Evolutionary conservation across 1,140 invertebrate genomes (phyloP).

Genomic region (Thalassaphorura encarpata): DNA sequence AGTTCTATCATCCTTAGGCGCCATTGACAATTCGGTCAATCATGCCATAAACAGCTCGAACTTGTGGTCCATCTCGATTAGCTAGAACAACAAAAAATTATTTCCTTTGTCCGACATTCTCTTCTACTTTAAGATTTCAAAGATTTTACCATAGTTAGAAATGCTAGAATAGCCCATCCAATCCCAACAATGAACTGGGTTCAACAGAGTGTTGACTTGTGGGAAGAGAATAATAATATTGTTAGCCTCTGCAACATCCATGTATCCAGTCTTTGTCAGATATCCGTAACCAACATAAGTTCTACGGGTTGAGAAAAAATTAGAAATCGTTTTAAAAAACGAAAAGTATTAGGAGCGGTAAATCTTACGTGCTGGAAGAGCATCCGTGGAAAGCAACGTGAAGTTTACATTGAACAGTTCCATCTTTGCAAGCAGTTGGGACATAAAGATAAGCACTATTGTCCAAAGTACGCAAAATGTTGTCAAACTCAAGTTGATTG

Average conservation of each 20-base stretch:
- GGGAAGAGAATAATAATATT: slow-evolving; percentile 42
- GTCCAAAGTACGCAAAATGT: slow-evolving; percentile 28
- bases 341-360: too few relatives aligned
- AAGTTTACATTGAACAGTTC: slow-evolving; percentile 33
- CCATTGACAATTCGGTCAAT: neutral
- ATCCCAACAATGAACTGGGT: slow-evolving; percentile 40
- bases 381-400: slow-evolving; percentile 39
- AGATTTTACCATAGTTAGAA: too few relatives aligned
- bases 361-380: slow-evolving; percentile 33
- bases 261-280: slow-evolving; percentile 37
- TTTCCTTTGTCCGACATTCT: too few relatives aligned
- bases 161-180: slow-evolving; percentile 33
- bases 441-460: slow-evolving; percentile 34
- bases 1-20: too few relatives aligned
- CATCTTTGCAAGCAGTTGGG: slow-evolving; percentile 32
- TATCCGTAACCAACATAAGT: slow-evolving; percentile 27
- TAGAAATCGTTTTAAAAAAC: too few relatives aligned
- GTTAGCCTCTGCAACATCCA: slow-evolving; percentile 41
- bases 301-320: neutral
- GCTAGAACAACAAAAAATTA: too few relatives aligned
- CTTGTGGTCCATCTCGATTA: neutral
- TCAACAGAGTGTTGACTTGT: slow-evolving; percentile 34
- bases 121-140: too few relatives aligned
- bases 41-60: neutral
- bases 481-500: slow-evolving; percentile 33